Base-by-base conservation (phyloP, 2,113 vertebrate genomes). In the Sylvilagus bachmani region DNA sequence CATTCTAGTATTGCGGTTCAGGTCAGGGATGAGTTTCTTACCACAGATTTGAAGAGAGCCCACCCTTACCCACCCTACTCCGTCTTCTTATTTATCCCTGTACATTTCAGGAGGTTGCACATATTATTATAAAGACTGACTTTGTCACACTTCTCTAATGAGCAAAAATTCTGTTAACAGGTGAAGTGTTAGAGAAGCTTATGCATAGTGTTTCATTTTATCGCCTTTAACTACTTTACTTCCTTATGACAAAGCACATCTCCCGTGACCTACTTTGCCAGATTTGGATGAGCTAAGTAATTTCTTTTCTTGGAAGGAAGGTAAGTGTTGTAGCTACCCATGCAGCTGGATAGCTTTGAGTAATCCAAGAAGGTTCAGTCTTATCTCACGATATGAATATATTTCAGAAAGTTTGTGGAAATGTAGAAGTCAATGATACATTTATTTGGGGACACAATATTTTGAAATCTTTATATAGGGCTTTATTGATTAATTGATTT, bases 361-460 rank as follows among this genome's bases (percentile, higher is more conserved):
- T 5, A 4, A n/a, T 3, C 1, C 61, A n/a, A 9, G 8, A 2
- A 85, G 6, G 2, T 3, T 36, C 12, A 80, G 6, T 53, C 22
- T 84, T 38, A 22, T 29, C 31, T 92, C 12, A 77, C 1, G 64
- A 71, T 58, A 74, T 16, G 55, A 58, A 58, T 19, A 58, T 58
- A 58, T 58, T 58, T 58, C 13, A 58, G 55, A 58, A 58, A 58
- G 55, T 58, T 58, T 58, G 55, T 16, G 55, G 55, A 58, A 58
- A 58, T 19, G 19, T 58, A 19, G 14, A 58, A 58, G 55, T 19
- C 14, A 58, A 58, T 14, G 55, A 5, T 58, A 58, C 4, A 19
- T 19, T 58, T 19, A 58, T 58, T 17, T 14, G 55, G 55, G 19
- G 55, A 19, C 55, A 58, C 55, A 58, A 58, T 58, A 58, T 5